A percentile compares a stretch with the other conserved stretches of the same genome.
These are phyloP conservation scores for Cercopithecus mona DNA, from an alignment of 2,113 vertebrate species.

Conservation along the genomic window DNA sequence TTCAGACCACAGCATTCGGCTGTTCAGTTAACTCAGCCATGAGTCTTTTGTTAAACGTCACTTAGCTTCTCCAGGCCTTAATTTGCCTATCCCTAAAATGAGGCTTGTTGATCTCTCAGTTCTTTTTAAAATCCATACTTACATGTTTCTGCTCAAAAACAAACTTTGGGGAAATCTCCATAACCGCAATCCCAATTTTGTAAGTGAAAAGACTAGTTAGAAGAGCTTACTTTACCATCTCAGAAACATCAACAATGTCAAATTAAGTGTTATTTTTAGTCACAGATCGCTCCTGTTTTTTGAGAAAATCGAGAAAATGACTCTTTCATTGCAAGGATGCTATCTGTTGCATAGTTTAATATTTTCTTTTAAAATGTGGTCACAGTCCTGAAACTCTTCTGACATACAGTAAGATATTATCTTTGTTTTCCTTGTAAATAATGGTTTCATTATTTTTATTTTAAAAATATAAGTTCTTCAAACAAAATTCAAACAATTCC, in stretches of 20 bases:
- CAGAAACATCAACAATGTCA: background rate
- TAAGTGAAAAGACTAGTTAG: background rate
- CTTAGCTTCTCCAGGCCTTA: background rate
- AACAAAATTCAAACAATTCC: background rate
- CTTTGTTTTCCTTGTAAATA: background rate
- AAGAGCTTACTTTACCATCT: background rate
- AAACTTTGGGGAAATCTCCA: background rate
- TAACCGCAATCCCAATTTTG: background rate
- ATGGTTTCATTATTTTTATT: background rate
- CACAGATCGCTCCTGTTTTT: constrained; percentile 1
- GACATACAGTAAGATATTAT: background rate
- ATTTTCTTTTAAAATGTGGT: background rate
- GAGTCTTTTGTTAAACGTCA: background rate
- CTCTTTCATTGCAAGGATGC: background rate
- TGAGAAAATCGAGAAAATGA: background rate
- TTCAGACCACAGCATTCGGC: background rate
- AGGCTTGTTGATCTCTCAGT: background rate
- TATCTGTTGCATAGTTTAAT: background rate
- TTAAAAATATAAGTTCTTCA: background rate
- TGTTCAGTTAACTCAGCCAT: background rate
- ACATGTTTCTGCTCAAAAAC: background rate
- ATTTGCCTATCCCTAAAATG: background rate
- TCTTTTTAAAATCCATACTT: background rate
- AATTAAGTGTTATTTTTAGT: constrained; percentile 42
- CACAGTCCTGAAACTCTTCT: background rate